Evolutionary conservation across 2,888 invertebrate genomes (phyloP).

Genomic region (Ernsta delagoae): DNA sequence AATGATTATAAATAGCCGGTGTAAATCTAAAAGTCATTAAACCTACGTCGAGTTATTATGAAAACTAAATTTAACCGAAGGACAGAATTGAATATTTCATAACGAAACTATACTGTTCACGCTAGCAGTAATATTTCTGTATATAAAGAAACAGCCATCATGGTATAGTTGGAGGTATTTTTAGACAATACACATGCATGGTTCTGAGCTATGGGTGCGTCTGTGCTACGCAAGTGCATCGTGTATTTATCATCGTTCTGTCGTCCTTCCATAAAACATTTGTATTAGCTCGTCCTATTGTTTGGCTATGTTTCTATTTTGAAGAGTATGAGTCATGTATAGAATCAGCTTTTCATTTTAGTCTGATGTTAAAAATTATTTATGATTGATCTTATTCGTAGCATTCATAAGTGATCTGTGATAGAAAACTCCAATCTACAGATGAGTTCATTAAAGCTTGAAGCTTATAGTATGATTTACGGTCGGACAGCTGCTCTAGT

Average conservation of each 20-base stretch:
- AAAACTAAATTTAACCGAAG: conserved; percentile 13
- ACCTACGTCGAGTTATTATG: conserved; percentile 9
- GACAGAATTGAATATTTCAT: conserved; percentile 25
- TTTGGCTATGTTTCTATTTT: conserved; percentile 6
- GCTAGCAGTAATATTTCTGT: conserved; percentile 28
- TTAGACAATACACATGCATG: conserved; percentile 38
- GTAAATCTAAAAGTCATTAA: conserved; percentile 4
- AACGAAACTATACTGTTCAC: conserved; percentile 28
- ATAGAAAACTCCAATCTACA: not conserved
- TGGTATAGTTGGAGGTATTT: conserved; percentile 24
- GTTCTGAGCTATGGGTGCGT: conserved; percentile 31
- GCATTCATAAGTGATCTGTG: not conserved
- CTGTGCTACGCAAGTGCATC: conserved; percentile 24
- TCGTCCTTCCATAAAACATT: conserved; percentile 22
- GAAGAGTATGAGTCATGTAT: not conserved
- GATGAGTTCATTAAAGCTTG: not conserved
- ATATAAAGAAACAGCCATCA: conserved; percentile 20
- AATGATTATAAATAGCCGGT: not conserved
- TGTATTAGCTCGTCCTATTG: conserved; percentile 14
- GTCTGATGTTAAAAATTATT: not conserved
- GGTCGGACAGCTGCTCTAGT: not conserved
- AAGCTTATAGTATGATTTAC: not conserved
- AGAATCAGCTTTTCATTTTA: not conserved
- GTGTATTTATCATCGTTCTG: conserved; percentile 28
- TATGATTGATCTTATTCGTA: not conserved